These are phyloP conservation scores for Smutsia temminckii DNA, from an alignment of 2,797 vertebrate genomes.

Conservation along the genomic window DNA sequence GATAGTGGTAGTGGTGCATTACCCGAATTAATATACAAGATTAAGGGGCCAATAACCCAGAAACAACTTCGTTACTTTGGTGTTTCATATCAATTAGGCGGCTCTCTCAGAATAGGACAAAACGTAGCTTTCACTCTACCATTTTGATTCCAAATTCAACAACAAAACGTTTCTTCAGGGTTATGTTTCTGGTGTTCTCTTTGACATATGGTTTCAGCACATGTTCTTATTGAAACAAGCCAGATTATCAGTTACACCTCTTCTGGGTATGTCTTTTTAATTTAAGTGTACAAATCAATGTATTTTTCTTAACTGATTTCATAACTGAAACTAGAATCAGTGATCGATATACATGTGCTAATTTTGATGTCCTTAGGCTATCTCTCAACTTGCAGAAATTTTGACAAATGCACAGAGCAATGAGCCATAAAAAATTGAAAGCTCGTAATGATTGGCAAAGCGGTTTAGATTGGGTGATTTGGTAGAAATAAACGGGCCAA, in stretches of 20 bases:
- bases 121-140: not conserved
- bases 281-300: conserved; percentile 52
- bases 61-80: conserved; percentile 79
- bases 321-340: conserved; percentile 41
- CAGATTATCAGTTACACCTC: conserved; percentile 48
- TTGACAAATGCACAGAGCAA: conserved; percentile 33
- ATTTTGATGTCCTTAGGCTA: conserved; percentile 55
- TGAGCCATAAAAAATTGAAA: not conserved
- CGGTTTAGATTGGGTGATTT: conserved; percentile 49
- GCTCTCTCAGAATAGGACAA: conserved; percentile 34
- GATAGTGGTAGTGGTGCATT: conserved; percentile 76
- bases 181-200: conserved; percentile 59
- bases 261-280: conserved; percentile 54
- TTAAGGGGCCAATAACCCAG: conserved; percentile 81
- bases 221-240: conserved; percentile 43
- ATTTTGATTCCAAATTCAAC: conserved; percentile 67
- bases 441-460: not conserved
- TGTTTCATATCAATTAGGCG: conserved; percentile 73
- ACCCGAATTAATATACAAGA: conserved; percentile 83
- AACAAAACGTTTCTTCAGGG: conserved; percentile 36
- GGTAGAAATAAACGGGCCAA: conserved; percentile 4
- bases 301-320: conserved; percentile 49
- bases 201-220: conserved; percentile 42
- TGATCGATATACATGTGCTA: conserved; percentile 52
- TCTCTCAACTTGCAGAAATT: conserved; percentile 40